Percentiles rank a stretch among this genome's conserved stretches.
phyloP scores from a whole-genome alignment of 2,113 vertebrate species.

The Lagenorhynchus albirostris region DNA sequence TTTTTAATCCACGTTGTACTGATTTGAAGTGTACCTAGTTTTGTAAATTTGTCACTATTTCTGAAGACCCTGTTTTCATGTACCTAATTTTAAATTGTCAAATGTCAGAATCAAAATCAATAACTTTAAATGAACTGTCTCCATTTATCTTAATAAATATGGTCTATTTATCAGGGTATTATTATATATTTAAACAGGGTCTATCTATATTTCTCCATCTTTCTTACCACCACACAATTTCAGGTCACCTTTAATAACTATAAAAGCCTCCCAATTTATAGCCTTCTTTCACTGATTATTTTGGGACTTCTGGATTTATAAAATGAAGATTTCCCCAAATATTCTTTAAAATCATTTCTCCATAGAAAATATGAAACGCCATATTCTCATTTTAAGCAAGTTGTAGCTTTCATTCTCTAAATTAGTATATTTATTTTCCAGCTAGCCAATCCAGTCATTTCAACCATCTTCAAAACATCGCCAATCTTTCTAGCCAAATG shows the following conservation, averaged over 20 bases:
- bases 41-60: constrained; percentile 29
- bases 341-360: neutral
- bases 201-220: neutral
- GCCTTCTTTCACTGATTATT: neutral
- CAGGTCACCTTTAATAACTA: neutral
- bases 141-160: neutral
- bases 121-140: neutral
- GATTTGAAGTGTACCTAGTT: neutral
- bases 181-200: neutral
- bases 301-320: neutral
- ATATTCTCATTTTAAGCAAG: constrained; percentile 18
- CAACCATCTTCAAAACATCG: neutral
- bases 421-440: constrained; percentile 16
- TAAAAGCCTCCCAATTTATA: neutral
- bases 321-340: neutral
- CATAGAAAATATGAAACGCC: neutral
- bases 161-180: neutral
- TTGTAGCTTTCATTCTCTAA: neutral
- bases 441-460: neutral
- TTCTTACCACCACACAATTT: neutral
- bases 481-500: neutral
- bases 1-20: neutral
- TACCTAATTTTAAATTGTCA: constrained; percentile 4
- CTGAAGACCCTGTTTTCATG: neutral
- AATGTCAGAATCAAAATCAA: neutral